A percentile compares a stretch with the other conserved stretches of the same genome.
These are phyloP conservation scores for Bagarius yarrelli DNA, from an alignment of 2,113 vertebrate genomes.

Conservation along the genomic window DNA sequence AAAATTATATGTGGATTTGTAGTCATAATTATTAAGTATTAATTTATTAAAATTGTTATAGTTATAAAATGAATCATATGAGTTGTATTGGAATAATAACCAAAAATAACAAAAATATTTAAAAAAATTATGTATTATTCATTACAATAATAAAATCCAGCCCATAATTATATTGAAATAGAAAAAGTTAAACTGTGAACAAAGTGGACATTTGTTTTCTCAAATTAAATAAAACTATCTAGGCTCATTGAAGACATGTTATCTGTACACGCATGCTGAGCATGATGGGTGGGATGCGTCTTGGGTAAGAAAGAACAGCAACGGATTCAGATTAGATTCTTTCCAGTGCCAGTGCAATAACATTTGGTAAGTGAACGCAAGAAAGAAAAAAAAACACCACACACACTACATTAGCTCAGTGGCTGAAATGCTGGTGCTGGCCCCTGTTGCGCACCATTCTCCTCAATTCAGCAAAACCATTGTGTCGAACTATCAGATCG, in stretches of 20 bases:
- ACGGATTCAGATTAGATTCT: slow-evolving; percentile 1
- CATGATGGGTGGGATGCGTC: slow-evolving; percentile 5
- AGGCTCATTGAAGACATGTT: neutral
- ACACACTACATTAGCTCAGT: slow-evolving; percentile 11
- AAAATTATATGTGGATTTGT: neutral
- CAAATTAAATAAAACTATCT: neutral
- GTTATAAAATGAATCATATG: too few relatives aligned
- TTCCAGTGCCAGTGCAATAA: slow-evolving; percentile 17
- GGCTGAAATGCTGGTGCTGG: slow-evolving; percentile 24
- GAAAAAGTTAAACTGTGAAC: neutral
- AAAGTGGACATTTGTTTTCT: neutral
- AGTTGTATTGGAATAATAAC: too few relatives aligned
- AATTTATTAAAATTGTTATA: neutral
- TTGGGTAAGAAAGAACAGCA: neutral
- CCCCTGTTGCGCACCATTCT: slow-evolving; percentile 27
- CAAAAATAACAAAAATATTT: too few relatives aligned
- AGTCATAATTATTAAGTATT: neutral
- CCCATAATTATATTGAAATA: neutral
- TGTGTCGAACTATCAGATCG: slow-evolving; percentile 43
- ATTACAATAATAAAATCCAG: too few relatives aligned
- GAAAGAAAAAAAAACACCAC: neutral
- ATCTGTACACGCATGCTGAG: neutral
- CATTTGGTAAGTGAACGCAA: slow-evolving; percentile 31
- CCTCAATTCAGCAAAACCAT: slow-evolving; percentile 44
- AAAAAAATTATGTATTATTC: too few relatives aligned